phyloP scores from a whole-genome alignment of 2,113 vertebrate genomes.

The Laterallus jamaicensis region DNA sequence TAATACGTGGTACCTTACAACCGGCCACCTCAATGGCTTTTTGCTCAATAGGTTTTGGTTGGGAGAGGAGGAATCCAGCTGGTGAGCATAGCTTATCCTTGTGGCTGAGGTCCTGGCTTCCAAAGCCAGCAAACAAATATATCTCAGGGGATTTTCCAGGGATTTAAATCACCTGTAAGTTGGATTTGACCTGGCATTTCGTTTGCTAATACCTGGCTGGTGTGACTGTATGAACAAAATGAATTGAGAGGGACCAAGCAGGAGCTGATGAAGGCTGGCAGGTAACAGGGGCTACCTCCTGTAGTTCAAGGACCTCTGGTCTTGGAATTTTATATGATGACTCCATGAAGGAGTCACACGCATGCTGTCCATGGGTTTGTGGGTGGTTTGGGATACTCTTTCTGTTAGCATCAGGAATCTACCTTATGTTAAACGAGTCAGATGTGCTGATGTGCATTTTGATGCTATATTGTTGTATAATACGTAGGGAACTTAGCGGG shows the following conservation, averaged over 20 bases:
- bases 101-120: neutral
- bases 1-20: rapidly evolving
- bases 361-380: rapidly evolving
- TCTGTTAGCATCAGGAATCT: neutral
- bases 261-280: neutral
- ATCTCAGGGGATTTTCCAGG: neutral
- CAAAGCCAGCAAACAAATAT: neutral
- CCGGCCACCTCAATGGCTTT: rapidly evolving
- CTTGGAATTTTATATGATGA: rapidly evolving
- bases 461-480: neutral
- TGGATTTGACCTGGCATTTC: neutral
- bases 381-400: neutral
- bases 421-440: neutral
- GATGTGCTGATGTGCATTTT: neutral
- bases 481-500: neutral
- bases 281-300: neutral
- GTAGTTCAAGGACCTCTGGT: neutral
- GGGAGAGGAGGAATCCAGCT: neutral
- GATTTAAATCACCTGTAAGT: neutral
- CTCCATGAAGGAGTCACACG: rapidly evolving
- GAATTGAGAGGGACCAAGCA: too few species aligned
- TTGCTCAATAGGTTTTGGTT: neutral
- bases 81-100: rapidly evolving
- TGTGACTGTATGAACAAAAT: neutral
- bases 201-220: neutral